Percentiles rank a stretch among this genome's conserved stretches.
These are phyloP conservation scores for Dasyurus viverrinus DNA, from an alignment of 2,113 vertebrate species.

Conservation along the genomic window DNA sequence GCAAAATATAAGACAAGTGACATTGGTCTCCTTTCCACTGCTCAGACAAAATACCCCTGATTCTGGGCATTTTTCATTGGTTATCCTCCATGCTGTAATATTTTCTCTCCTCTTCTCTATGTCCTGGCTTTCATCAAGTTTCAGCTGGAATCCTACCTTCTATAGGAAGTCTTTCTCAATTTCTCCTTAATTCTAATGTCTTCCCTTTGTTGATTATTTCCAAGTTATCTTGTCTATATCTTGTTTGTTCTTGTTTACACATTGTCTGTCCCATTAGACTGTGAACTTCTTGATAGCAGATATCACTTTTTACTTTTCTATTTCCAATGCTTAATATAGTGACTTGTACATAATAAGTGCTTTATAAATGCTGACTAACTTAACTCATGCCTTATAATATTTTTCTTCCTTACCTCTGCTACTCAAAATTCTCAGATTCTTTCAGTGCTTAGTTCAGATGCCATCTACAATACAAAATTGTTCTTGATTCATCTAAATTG, in stretches of 20 bases:
- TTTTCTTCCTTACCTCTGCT: background rate
- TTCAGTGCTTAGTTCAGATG: background rate
- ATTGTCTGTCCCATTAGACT: background rate
- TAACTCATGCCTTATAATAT: background rate
- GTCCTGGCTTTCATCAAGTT: too few species aligned
- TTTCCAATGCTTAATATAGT: background rate
- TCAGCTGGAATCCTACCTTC: too few species aligned
- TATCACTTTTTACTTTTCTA: background rate
- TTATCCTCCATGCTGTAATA: too few species aligned
- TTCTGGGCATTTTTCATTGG: background rate
- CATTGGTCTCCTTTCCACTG: background rate
- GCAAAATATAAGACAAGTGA: background rate
- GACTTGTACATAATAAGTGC: background rate
- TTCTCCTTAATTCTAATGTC: too few species aligned
- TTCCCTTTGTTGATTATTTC: too few species aligned
- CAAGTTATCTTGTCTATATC: background rate
- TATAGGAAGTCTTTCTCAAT: too few species aligned
- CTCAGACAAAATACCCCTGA: background rate
- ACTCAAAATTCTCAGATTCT: background rate
- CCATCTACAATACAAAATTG: background rate
- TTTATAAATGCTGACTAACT: background rate
- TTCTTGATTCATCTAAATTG: background rate
- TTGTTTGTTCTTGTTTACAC: background rate
- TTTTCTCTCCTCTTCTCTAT: too few species aligned
- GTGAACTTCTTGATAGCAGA: background rate